Evolutionary conservation across 2,888 invertebrate genomes (phyloP).

Genomic region (Sipha maydis): DNA sequence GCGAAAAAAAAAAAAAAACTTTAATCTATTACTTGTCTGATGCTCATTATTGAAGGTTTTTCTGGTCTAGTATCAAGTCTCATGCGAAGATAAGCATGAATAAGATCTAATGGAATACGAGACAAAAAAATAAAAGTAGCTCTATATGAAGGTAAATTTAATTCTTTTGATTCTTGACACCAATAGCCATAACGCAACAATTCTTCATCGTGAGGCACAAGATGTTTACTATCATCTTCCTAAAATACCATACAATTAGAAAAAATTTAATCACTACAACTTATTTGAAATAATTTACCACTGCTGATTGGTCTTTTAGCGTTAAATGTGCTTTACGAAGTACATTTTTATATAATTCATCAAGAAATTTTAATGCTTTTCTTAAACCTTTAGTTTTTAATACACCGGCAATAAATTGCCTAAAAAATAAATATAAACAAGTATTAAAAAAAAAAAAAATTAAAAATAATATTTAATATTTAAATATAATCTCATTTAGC

Average conservation of each 20-base stretch:
- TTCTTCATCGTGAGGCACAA: conserved; percentile 68
- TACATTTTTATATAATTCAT: conserved; percentile 77
- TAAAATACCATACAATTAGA: conserved; percentile 10
- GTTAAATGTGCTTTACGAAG: conserved; percentile 73
- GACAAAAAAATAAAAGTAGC: conserved; percentile 87
- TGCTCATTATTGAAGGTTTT: conserved; percentile 85
- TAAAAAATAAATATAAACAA: conserved; percentile 65
- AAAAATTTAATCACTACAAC: neutral
- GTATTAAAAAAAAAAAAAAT: neutral
- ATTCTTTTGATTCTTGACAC: conserved; percentile 79
- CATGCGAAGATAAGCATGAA: conserved; percentile 89
- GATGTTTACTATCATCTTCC: conserved; percentile 59
- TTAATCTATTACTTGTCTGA: conserved; percentile 75
- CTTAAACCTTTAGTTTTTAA: conserved; percentile 87
- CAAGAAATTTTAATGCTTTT: conserved; percentile 82
- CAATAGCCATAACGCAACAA: conserved; percentile 78
- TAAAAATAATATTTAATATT: too few relatives aligned
- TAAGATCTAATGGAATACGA: conserved; percentile 87
- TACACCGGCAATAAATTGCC: conserved; percentile 87
- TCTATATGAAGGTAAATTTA: conserved; percentile 85
- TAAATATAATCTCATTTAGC: neutral
- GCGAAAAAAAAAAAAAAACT: neutral
- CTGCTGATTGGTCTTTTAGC: conserved; percentile 23
- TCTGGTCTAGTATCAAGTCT: conserved; percentile 84
- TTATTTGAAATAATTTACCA: conserved; percentile 30